phyloP scores from a whole-genome alignment of 2,113 vertebrate species.

The Prunella fulvescens region DNA sequence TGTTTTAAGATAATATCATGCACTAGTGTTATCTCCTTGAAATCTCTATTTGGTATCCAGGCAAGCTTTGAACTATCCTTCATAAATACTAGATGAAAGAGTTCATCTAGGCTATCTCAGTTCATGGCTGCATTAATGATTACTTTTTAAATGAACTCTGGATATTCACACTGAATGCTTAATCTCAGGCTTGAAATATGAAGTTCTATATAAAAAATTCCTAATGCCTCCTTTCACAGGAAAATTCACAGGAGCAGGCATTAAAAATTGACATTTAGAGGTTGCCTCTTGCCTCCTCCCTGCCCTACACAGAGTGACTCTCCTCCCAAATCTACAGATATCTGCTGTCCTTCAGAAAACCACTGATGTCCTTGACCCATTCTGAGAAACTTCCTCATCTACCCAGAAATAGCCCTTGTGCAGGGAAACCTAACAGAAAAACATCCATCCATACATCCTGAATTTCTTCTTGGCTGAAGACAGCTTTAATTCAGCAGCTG shows the following conservation, averaged over 20 bases:
- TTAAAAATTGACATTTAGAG: neutral
- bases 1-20: neutral
- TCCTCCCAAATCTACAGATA: neutral
- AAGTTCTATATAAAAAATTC: neutral
- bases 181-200: neutral
- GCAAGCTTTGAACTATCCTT: constrained; percentile 16
- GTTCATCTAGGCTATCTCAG: constrained; percentile 1
- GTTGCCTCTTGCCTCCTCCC: neutral
- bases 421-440: neutral
- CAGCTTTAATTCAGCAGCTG: neutral
- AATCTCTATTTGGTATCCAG: neutral
- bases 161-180: neutral
- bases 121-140: constrained; percentile 13
- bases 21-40: neutral
- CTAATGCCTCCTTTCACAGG: neutral
- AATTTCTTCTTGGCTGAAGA: neutral
- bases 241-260: neutral
- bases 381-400: neutral
- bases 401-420: neutral
- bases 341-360: neutral
- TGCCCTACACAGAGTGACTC: neutral
- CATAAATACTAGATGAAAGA: constrained; percentile 15
- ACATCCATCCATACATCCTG: neutral
- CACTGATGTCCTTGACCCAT: neutral
- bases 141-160: constrained; percentile 3